Evolutionary conservation across 2,797 vertebrate genomes (phyloP).

Genomic region (Pempheris klunzingeri): DNA sequence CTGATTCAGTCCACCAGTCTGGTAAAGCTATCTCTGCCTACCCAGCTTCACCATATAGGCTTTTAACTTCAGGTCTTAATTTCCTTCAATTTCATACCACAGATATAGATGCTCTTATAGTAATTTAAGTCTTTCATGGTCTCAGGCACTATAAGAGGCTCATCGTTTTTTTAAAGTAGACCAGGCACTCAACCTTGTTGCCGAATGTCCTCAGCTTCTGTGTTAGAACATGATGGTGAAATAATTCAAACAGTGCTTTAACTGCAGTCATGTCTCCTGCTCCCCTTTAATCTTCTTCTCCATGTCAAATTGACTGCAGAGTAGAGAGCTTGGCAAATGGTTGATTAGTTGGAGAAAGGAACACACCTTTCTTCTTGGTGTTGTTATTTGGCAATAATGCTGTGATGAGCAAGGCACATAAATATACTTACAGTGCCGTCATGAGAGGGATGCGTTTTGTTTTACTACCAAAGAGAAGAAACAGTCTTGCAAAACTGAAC

Average conservation of each 20-base stretch:
- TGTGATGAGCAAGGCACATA: neutral
- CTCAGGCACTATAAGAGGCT: constrained; percentile 40
- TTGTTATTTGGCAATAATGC: neutral
- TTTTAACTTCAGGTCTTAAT: constrained; percentile 55
- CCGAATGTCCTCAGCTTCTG: constrained; percentile 20
- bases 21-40: neutral
- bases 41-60: constrained; percentile 4
- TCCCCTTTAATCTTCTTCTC: constrained; percentile 40
- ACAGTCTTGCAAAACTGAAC: neutral
- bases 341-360: constrained; percentile 26
- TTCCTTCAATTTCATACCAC: constrained; percentile 61
- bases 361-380: neutral
- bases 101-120: constrained; percentile 54
- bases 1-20: neutral
- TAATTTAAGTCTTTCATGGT: constrained; percentile 64
- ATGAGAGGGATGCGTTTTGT: neutral
- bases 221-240: constrained; percentile 9
- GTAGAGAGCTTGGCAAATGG: neutral
- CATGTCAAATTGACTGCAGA: constrained; percentile 20
- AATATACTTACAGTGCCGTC: neutral
- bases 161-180: constrained; percentile 12
- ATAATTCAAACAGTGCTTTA: constrained; percentile 27
- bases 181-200: constrained; percentile 27
- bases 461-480: neutral
- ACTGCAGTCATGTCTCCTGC: constrained; percentile 29